phyloP scores from a whole-genome alignment of 1,140 invertebrate genomes.

The Drosophila gunungcola region DNA sequence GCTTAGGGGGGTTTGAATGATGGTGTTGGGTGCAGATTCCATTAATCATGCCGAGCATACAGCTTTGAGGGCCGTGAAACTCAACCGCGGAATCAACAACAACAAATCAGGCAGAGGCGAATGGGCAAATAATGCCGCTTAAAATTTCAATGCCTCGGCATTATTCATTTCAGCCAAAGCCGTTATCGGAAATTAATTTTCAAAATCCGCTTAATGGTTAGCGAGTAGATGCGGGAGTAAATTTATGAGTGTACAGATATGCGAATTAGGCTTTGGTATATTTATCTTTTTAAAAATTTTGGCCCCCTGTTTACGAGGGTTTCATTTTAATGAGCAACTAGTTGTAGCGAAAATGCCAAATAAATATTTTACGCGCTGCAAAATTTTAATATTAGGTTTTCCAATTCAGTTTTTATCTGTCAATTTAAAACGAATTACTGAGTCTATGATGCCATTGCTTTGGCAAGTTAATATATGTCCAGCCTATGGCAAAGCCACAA shows the following conservation, averaged over 20 bases:
- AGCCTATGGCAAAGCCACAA: conserved; percentile 30
- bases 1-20: conserved; percentile 4
- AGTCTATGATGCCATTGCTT: background rate
- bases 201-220: conserved; percentile 47
- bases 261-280: background rate
- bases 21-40: conserved; percentile 32
- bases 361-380: background rate
- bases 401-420: conserved; percentile 1
- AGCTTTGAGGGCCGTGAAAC: conserved; percentile 41
- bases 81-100: conserved; percentile 57
- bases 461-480: conserved; percentile 21
- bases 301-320: background rate
- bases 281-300: conserved; percentile 1
- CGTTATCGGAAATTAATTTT: conserved; percentile 60
- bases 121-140: conserved; percentile 59
- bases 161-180: conserved; percentile 48
- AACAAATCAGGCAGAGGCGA: conserved; percentile 56
- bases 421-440: conserved; percentile 14
- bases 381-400: background rate
- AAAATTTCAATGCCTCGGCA: conserved; percentile 58
- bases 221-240: conserved; percentile 6
- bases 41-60: conserved; percentile 53
- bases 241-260: conserved; percentile 40
- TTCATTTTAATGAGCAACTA: conserved; percentile 10
- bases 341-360: background rate